phyloP scores from a whole-genome alignment of 1,140 invertebrate species.

The Spodoptera litura region DNA sequence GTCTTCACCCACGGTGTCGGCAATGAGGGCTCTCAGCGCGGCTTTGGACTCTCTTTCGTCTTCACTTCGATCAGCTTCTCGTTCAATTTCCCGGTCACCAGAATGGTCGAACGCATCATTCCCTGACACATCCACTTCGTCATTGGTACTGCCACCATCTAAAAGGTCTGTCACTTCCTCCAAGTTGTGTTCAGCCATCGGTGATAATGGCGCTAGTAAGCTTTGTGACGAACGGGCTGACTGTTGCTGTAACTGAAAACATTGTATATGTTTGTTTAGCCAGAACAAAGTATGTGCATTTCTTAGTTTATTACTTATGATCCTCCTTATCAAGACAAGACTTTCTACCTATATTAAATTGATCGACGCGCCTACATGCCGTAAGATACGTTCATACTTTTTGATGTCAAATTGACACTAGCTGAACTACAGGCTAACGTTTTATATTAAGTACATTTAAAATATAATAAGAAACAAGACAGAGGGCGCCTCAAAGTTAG shows the following conservation, averaged over 20 bases:
- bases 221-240: constrained; percentile 65
- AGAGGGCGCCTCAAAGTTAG: neutral
- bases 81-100: constrained; percentile 16
- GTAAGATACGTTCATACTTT: neutral
- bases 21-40: constrained; percentile 58
- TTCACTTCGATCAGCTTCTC: constrained; percentile 26
- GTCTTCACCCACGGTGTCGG: constrained; percentile 50
- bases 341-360: too few species aligned
- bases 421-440: too few species aligned
- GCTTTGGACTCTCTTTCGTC: constrained; percentile 47
- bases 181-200: constrained; percentile 24
- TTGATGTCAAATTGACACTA: constrained; percentile 1
- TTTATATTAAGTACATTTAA: too few species aligned
- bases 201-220: constrained; percentile 69
- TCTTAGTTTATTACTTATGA: too few species aligned
- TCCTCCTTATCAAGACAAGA: too few species aligned
- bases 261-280: neutral
- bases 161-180: neutral
- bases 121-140: neutral
- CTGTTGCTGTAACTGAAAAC: constrained; percentile 35
- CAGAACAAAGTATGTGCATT: too few species aligned
- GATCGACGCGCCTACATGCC: too few species aligned
- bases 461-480: neutral
- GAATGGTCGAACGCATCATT: neutral
- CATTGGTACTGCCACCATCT: neutral